Evolutionary conservation across 2,888 invertebrate species (phyloP), one percentile per base, ranked within the genome.

Genomic region (Malthinus seriepunctatus): DNA sequence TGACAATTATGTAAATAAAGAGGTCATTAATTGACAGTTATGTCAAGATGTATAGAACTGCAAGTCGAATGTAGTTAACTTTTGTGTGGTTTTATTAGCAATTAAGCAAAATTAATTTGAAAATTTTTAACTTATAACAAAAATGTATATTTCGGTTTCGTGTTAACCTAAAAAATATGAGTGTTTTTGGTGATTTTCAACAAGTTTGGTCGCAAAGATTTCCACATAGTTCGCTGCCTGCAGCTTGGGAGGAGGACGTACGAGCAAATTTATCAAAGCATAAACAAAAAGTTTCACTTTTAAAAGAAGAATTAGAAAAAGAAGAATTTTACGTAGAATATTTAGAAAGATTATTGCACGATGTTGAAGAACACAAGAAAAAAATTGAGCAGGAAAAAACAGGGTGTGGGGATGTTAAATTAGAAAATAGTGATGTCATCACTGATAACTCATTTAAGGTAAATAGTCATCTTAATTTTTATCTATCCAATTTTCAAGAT

Each of bases 221-320:
- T 84, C 93, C 93, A 69, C 92, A 92, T 76, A 92, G 91, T 82
- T 90, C 91, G 70, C 83, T 94, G 72, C 93, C 94, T 78, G 91
- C 91, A 77, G 93, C 93, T 77, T 93, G 93, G 93, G 93, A 93
- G 79, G 93, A 92, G 81, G 93, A 94, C 83, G 93, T 94, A 75
- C 87, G 93, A 76, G 91, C 91, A 69, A 93, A 93, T 82, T 85
- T 95, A 72, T 87, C 89, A 73, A 91, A 92, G 80, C 94, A 95
- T 83, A 91, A 91, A 83, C 88, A 90, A 78, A 91, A 91, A 84
- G 92, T 93, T 65, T 82, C 85, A 66, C 85, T 89, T 71, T 82
- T 95, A 55, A 87, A 88, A 76, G 91, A 92, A 76, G 93, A 94
- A 79, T 82, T 95, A 65, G 92, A 93, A 75, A 93, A 94, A 77